A percentile compares a stretch with the other conserved stretches of the same genome.
phyloP scores from a whole-genome alignment of 2,888 invertebrate genomes.

The Tetranychus piercei region DNA sequence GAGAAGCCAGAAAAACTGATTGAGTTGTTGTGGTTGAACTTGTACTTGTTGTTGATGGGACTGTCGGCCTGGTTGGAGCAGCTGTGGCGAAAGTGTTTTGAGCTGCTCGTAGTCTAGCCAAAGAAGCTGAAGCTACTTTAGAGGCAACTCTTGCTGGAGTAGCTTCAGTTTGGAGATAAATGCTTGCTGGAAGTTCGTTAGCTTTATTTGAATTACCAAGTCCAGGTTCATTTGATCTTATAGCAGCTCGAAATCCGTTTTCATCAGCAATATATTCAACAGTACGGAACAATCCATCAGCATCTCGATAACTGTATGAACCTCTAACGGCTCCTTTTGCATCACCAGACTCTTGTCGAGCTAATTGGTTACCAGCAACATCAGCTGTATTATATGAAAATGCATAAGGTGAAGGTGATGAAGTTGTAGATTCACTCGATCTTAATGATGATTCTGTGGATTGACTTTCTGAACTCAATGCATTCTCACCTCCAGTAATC shows the following conservation, averaged over 20 bases:
- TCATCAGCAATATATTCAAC: constrained; percentile 13
- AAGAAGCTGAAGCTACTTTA: neutral
- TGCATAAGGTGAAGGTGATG: constrained; percentile 6
- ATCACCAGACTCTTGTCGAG: constrained; percentile 12
- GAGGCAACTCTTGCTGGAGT: neutral
- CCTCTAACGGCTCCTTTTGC: constrained; percentile 3
- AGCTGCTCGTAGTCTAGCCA: neutral
- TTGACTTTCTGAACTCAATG: neutral
- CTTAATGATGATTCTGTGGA: neutral
- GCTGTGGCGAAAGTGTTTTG: neutral
- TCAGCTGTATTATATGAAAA: constrained; percentile 6
- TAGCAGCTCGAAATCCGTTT: constrained; percentile 11
- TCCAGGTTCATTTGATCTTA: constrained; percentile 11
- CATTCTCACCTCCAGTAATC: neutral
- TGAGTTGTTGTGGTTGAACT: neutral
- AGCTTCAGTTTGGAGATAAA: neutral
- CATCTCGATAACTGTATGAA: constrained; percentile 10
- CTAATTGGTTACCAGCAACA: constrained; percentile 4
- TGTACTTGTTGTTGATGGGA: neutral
- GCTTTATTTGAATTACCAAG: neutral
- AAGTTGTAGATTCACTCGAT: neutral
- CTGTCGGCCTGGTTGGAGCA: neutral
- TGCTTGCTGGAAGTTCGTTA: neutral
- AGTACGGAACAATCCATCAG: constrained; percentile 9
- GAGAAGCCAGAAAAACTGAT: neutral